Evolutionary conservation across 2,113 vertebrate genomes (phyloP).

Genomic region (Trematomus loennbergii): DNA sequence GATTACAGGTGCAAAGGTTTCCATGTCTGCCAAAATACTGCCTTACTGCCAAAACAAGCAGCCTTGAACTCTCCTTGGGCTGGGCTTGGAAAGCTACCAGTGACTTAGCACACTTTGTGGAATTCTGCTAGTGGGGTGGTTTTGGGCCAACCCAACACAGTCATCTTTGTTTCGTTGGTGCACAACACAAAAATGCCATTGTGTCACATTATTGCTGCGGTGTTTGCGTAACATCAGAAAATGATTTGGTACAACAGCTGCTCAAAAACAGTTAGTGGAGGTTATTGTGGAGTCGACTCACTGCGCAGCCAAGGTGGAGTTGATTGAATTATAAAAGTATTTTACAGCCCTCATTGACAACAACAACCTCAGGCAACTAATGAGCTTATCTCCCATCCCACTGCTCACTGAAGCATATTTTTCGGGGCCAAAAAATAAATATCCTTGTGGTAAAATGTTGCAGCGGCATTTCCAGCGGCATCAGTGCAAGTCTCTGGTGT

Average conservation of each 20-base stretch:
- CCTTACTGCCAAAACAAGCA: constrained; percentile 58
- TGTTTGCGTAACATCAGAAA: constrained; percentile 53
- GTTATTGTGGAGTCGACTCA: constrained; percentile 25
- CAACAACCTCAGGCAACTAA: constrained; percentile 47
- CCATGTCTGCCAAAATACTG: constrained; percentile 44
- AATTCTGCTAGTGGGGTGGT: constrained; percentile 42
- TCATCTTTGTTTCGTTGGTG: constrained; percentile 57
- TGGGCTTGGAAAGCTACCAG: constrained; percentile 43
- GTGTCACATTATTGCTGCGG: constrained; percentile 30
- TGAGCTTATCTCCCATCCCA: constrained; percentile 47
- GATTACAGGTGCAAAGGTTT: constrained; percentile 64
- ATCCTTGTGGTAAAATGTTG: constrained; percentile 47
- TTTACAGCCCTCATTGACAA: constrained; percentile 52
- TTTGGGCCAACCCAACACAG: constrained; percentile 57
- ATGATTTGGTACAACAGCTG: constrained; percentile 59
- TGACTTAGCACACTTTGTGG: constrained; percentile 32
- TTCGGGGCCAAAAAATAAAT: constrained; percentile 32
- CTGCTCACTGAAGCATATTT: constrained; percentile 20
- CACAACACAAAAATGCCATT: constrained; percentile 64
- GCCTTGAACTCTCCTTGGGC: constrained; percentile 29
- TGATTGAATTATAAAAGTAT: constrained; percentile 56
- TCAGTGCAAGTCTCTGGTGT: constrained; percentile 42
- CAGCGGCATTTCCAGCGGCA: constrained; percentile 25
- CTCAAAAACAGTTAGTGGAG: constrained; percentile 49
- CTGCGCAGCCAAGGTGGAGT: constrained; percentile 12